Evolutionary conservation across 2,888 invertebrate genomes (phyloP).

Genomic region (Campopleginae sp.): DNA sequence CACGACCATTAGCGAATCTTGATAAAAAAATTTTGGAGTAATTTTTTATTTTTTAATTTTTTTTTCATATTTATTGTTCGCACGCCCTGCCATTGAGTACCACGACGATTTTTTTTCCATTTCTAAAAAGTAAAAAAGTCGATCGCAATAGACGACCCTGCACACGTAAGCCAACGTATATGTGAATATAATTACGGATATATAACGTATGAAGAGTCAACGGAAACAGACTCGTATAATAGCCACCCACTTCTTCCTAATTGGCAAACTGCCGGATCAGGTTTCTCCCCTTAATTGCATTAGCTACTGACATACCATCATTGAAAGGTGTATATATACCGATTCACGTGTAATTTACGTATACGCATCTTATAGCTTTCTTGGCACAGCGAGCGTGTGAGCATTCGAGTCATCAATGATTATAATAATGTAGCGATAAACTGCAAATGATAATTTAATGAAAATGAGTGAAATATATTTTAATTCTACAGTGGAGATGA

Average conservation of each 20-base stretch:
- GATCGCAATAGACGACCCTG: not conserved
- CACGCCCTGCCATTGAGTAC: not conserved
- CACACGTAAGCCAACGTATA: conserved; percentile 17
- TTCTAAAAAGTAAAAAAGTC: not conserved
- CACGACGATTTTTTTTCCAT: not conserved
- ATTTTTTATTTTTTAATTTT: too few relatives aligned
- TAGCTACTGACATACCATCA: conserved; percentile 78
- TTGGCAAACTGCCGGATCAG: conserved; percentile 80
- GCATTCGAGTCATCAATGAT: conserved; percentile 28
- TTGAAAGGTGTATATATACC: conserved; percentile 51
- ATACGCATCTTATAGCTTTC: conserved; percentile 18
- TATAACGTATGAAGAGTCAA: not conserved
- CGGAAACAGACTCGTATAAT: conserved; percentile 63
- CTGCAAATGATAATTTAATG: conserved; percentile 23
- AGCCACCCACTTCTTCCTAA: conserved; percentile 76
- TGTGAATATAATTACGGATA: not conserved
- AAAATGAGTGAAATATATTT: conserved; percentile 16
- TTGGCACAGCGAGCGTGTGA: conserved; percentile 30
- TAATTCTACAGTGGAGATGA: not conserved
- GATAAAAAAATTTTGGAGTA: not conserved
- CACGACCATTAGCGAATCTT: not conserved
- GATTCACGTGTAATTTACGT: conserved; percentile 29
- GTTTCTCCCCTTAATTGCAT: conserved; percentile 80
- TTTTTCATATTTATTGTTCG: not conserved
- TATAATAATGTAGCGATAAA: conserved; percentile 26